Evolutionary conservation across 2,113 vertebrate genomes (phyloP).

Genomic region (Dromaius novaehollandiae): DNA sequence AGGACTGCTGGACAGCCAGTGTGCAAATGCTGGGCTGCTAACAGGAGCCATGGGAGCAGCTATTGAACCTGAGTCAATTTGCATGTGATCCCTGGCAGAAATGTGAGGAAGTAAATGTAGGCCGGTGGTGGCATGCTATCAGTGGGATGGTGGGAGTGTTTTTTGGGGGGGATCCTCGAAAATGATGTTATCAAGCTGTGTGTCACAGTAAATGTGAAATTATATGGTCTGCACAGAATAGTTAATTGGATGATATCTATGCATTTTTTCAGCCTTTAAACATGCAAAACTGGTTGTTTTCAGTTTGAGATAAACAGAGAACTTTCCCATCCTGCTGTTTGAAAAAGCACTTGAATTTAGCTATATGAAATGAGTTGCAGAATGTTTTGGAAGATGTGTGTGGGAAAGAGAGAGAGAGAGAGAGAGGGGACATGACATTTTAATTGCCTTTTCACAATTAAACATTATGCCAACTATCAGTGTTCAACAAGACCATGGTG

Average conservation of each 20-base stretch:
- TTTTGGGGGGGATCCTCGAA: not conserved
- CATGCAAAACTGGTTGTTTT: slow-evolving; percentile 18
- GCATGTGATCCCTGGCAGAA: not conserved
- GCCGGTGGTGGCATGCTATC: not conserved
- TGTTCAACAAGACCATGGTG: not conserved
- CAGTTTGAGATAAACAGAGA: not conserved
- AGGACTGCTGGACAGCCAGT: accelerated
- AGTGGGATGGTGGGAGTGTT: accelerated
- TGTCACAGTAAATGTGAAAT: not conserved
- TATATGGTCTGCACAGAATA: not conserved
- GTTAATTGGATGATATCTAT: not conserved
- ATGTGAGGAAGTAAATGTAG: not conserved
- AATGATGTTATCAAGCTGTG: not conserved
- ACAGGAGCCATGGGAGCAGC: not conserved
- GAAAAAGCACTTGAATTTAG: not conserved
- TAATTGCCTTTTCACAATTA: not conserved
- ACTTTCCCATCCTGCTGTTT: not conserved
- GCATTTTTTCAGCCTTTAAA: slow-evolving; percentile 21
- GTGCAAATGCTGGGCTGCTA: not conserved
- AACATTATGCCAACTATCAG: not conserved
- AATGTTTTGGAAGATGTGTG: not conserved
- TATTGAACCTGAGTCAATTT: not conserved
- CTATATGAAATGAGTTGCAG: not conserved
- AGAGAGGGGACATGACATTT: not conserved
- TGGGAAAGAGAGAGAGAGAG: not conserved